These are phyloP conservation scores for Micrasema minimum DNA, from an alignment of 1,140 invertebrate genomes.

Conservation along the genomic window DNA sequence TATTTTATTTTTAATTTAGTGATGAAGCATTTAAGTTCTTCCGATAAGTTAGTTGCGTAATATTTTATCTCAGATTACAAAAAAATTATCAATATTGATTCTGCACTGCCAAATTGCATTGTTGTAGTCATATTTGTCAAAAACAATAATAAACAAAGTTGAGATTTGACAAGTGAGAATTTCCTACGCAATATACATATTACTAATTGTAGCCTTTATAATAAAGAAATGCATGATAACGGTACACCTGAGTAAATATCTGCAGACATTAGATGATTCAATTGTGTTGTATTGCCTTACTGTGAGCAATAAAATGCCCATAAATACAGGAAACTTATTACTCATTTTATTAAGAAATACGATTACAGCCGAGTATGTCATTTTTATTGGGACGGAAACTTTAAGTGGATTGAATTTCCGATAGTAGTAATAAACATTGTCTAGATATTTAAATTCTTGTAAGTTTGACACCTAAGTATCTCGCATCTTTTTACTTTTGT, in stretches of 20 bases:
- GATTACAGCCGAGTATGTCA: slow-evolving; percentile 5
- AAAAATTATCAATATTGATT: slow-evolving; percentile 5
- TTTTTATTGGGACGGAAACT: slow-evolving; percentile 41
- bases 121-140: not conserved
- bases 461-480: slow-evolving; percentile 31
- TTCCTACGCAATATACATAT: slow-evolving; percentile 16
- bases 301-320: slow-evolving; percentile 28
- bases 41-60: slow-evolving; percentile 13
- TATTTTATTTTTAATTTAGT: slow-evolving; percentile 26
- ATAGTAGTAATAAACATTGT: slow-evolving; percentile 26
- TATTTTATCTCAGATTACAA: slow-evolving; percentile 2
- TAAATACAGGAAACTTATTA: not conserved
- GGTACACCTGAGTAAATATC: slow-evolving; percentile 16
- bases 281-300: slow-evolving; percentile 35
- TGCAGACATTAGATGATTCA: slow-evolving; percentile 6
- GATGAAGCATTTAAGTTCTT: slow-evolving; percentile 38
- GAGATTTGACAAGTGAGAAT: slow-evolving; percentile 12
- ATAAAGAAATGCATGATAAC: not conserved
- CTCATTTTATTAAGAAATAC: slow-evolving; percentile 1
- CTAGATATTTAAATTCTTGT: slow-evolving; percentile 38
- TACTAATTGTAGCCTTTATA: slow-evolving; percentile 19
- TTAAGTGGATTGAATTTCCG: slow-evolving; percentile 31
- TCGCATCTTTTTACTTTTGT: slow-evolving; percentile 52
- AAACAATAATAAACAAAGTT: slow-evolving; percentile 7
- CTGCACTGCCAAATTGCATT: slow-evolving; percentile 17